A percentile compares a stretch with the other conserved stretches of the same genome.
These are phyloP conservation scores for Macroramphosus scolopax DNA, from an alignment of 2,797 vertebrate genomes.

Conservation along the genomic window DNA sequence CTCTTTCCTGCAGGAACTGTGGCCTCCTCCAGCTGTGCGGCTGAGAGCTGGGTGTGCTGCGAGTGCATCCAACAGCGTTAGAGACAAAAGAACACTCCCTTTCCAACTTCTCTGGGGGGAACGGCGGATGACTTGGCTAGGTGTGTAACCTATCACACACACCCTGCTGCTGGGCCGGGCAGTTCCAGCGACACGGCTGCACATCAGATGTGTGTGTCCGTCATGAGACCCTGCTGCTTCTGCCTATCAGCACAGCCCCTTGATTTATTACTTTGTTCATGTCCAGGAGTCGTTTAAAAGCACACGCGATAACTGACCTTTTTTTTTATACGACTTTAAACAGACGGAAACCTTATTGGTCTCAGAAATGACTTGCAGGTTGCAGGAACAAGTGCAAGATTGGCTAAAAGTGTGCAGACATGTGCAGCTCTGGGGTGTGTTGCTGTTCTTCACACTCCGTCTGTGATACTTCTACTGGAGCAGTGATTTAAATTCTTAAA, in stretches of 20 bases:
- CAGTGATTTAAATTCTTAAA: too few relatives aligned
- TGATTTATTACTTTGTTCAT: slow-evolving; percentile 47
- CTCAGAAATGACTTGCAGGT: slow-evolving; percentile 1
- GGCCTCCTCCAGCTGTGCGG: slow-evolving; percentile 58
- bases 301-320: slow-evolving; percentile 1
- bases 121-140: slow-evolving; percentile 53
- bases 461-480: too few relatives aligned
- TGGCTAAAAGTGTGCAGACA: background rate
- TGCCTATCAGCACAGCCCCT: slow-evolving; percentile 48
- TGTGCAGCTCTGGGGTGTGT: background rate
- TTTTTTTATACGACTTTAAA: slow-evolving; percentile 15
- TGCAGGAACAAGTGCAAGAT: background rate
- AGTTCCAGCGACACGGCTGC: slow-evolving; percentile 52
- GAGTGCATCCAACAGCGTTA: slow-evolving; percentile 51
- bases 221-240: slow-evolving; percentile 32
- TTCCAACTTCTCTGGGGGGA: slow-evolving; percentile 42
- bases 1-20: slow-evolving; percentile 44
- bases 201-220: slow-evolving; percentile 40
- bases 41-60: slow-evolving; percentile 48
- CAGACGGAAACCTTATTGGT: background rate
- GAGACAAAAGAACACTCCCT: slow-evolving; percentile 65
- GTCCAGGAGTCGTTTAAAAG: slow-evolving; percentile 4
- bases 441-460: too few relatives aligned
- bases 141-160: slow-evolving; percentile 55
- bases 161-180: slow-evolving; percentile 45